Evolutionary conservation across 2,113 vertebrate genomes (phyloP).

Genomic region (Nyctereutes procyonoides): DNA sequence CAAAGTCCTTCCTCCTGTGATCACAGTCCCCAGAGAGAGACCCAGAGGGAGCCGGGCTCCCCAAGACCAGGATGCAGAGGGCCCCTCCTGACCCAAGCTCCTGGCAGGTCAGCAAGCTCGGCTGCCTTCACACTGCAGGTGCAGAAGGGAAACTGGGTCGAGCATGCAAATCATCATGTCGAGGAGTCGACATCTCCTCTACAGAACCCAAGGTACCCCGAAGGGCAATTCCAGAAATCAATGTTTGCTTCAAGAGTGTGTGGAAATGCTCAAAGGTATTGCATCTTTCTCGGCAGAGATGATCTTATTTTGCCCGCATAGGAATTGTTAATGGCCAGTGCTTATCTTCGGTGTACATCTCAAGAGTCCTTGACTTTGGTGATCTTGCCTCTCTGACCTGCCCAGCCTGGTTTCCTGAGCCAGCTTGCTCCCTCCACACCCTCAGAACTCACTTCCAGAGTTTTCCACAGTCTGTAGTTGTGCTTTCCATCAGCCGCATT

Average conservation of each 20-base stretch:
- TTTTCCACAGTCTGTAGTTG: neutral
- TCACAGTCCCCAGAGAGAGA: neutral
- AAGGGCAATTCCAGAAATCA: neutral
- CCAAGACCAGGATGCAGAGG: neutral
- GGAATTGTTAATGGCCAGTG: neutral
- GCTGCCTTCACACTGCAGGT: accelerated
- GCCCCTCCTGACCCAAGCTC: neutral
- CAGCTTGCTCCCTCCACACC: accelerated
- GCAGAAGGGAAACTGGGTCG: no score
- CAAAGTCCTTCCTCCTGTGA: neutral
- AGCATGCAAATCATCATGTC: no score
- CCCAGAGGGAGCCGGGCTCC: accelerated
- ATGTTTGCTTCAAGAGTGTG: neutral
- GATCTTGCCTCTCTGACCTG: accelerated
- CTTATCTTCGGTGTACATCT: no score
- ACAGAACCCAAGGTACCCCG: neutral
- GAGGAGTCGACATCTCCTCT: accelerated
- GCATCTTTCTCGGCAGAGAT: neutral
- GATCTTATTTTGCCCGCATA: neutral
- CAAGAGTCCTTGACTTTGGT: neutral
- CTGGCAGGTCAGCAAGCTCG: no score
- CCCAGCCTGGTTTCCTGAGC: accelerated
- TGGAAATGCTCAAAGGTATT: neutral
- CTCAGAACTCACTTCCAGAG: neutral
- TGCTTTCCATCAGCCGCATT: neutral